Evolutionary conservation across 2,888 invertebrate species (phyloP).

Genomic region (Trilocha varians): DNA sequence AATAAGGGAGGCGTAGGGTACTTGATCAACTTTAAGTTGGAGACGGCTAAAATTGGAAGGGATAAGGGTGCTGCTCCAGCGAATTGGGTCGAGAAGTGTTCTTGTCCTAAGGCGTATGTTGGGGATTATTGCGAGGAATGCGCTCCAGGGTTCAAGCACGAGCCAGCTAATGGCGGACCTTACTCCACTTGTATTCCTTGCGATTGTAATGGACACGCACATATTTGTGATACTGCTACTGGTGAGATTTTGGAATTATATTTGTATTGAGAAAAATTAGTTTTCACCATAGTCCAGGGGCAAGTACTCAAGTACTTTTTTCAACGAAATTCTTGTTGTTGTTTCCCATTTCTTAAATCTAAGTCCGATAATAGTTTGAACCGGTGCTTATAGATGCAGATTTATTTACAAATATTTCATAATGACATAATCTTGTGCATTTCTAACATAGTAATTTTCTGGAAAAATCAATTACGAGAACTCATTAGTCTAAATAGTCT

Average conservation of each 20-base stretch:
- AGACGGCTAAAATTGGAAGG: slow-evolving; percentile 88
- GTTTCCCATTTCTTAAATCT: too few species aligned
- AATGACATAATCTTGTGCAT: too few species aligned
- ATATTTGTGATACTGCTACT: slow-evolving; percentile 95
- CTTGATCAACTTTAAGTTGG: slow-evolving; percentile 89
- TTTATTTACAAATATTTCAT: too few species aligned
- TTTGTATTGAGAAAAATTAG: too few species aligned
- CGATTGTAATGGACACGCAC: slow-evolving; percentile 96
- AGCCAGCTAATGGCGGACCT: slow-evolving; percentile 92
- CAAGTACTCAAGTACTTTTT: too few species aligned
- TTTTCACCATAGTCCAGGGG: too few species aligned
- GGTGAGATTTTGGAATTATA: slow-evolving; percentile 63
- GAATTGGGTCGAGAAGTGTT: slow-evolving; percentile 95
- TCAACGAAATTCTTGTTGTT: too few species aligned
- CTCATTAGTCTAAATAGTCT: too few species aligned
- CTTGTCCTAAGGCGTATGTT: slow-evolving; percentile 89
- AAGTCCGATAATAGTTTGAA: too few species aligned
- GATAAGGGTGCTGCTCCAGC: slow-evolving; percentile 79
- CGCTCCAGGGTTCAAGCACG: slow-evolving; percentile 94
- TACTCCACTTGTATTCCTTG: slow-evolving; percentile 96
- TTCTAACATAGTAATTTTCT: too few species aligned
- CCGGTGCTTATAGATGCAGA: too few species aligned
- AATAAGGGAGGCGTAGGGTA: slow-evolving; percentile 87
- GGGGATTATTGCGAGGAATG: slow-evolving; percentile 99
- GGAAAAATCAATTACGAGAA: too few species aligned